These are phyloP conservation scores for Ferdinandea cuprea DNA, from an alignment of 2,888 invertebrate species.

Conservation along the genomic window DNA sequence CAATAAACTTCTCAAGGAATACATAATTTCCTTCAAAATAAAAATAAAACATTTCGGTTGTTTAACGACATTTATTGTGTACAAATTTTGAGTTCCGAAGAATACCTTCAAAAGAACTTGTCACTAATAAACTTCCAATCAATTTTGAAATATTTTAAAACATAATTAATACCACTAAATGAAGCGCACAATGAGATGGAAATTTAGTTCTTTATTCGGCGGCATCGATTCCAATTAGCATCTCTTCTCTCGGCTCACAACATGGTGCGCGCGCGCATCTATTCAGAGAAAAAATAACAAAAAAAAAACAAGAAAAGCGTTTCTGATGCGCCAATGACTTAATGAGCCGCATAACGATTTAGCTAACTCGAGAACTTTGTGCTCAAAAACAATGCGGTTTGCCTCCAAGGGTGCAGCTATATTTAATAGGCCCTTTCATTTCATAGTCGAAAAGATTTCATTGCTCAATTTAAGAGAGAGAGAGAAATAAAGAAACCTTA, in stretches of 20 bases:
- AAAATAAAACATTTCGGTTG: not conserved
- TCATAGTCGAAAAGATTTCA: slow-evolving; percentile 53
- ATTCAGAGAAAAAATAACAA: too few species aligned
- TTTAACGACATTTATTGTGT: not conserved
- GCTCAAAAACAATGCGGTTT: slow-evolving; percentile 28
- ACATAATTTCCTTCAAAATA: too few species aligned
- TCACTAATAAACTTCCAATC: slow-evolving; percentile 43
- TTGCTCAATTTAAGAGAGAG: slow-evolving; percentile 71
- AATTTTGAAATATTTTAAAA: slow-evolving; percentile 26
- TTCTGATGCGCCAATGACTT: slow-evolving; percentile 45
- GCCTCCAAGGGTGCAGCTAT: slow-evolving; percentile 48
- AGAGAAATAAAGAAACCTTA: too few species aligned
- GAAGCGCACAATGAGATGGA: slow-evolving; percentile 23
- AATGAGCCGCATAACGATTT: slow-evolving; percentile 43
- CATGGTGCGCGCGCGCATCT: slow-evolving; percentile 52
- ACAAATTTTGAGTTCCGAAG: not conserved
- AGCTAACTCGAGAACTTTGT: slow-evolving; percentile 50
- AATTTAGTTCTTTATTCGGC: slow-evolving; percentile 27
- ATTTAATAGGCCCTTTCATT: slow-evolving; percentile 34
- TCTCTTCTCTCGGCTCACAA: slow-evolving; percentile 61
- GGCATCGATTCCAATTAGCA: slow-evolving; percentile 68
- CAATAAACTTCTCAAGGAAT: too few species aligned
- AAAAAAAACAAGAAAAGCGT: not conserved
- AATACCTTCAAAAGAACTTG: slow-evolving; percentile 24
- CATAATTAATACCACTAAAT: slow-evolving; percentile 40